A percentile compares a stretch with the other conserved stretches of the same genome.
phyloP scores from a whole-genome alignment of 2,888 invertebrate genomes.

The Euphydryas editha region DNA sequence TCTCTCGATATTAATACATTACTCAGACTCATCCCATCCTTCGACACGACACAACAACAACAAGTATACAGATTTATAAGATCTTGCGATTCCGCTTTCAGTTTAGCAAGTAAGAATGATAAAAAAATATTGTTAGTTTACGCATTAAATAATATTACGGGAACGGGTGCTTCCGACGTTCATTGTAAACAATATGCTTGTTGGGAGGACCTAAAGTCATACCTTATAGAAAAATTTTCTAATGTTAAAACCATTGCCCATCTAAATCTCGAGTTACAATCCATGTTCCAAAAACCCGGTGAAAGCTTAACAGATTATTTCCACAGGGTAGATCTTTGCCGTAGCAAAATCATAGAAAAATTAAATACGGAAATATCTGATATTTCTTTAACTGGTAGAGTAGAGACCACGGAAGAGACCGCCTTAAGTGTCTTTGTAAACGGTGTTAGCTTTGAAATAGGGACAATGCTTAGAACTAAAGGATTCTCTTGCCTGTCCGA shows the following conservation, averaged over 20 bases:
- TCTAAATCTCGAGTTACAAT: slow-evolving; percentile 42
- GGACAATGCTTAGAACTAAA: slow-evolving; percentile 42
- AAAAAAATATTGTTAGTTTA: slow-evolving; percentile 27
- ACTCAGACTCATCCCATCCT: slow-evolving; percentile 29
- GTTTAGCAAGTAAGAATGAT: too few species aligned
- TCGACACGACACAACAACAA: slow-evolving; percentile 26
- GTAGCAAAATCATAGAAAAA: too few species aligned
- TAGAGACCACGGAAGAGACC: neutral
- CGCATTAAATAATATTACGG: too few species aligned
- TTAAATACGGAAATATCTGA: slow-evolving; percentile 40
- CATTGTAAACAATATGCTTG: too few species aligned
- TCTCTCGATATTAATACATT: slow-evolving; percentile 13
- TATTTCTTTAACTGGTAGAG: slow-evolving; percentile 34
- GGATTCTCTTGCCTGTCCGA: neutral
- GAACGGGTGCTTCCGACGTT: too few species aligned
- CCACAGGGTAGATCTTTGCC: too few species aligned
- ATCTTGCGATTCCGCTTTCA: slow-evolving; percentile 36
- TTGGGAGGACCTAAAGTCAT: slow-evolving; percentile 31
- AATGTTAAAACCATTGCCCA: slow-evolving; percentile 45
- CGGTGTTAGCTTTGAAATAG: slow-evolving; percentile 43
- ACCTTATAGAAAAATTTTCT: slow-evolving; percentile 46
- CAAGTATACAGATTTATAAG: slow-evolving; percentile 36
- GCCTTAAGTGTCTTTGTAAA: slow-evolving; percentile 48
- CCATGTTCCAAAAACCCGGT: too few species aligned
- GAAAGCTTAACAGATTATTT: too few species aligned